These are phyloP conservation scores for Drosophila hydei DNA, from an alignment of 1,140 invertebrate genomes.

Conservation along the genomic window DNA sequence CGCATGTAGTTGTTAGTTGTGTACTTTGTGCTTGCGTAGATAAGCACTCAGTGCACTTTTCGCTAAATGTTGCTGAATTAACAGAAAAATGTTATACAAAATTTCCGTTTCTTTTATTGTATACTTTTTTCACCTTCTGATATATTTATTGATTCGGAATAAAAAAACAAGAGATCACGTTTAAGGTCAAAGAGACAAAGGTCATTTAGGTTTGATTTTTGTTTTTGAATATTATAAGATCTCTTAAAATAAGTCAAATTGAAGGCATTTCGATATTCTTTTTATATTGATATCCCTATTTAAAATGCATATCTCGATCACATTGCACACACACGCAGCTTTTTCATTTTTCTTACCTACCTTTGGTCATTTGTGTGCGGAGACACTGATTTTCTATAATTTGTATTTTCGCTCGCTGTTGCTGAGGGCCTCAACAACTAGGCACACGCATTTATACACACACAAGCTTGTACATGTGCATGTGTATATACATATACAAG, in stretches of 20 bases:
- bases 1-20: conserved; percentile 26
- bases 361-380: conserved; percentile 37
- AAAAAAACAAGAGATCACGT: conserved; percentile 35
- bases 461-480: not conserved
- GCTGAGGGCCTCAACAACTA: conserved; percentile 51
- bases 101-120: not conserved
- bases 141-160: conserved; percentile 1
- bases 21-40: conserved; percentile 30
- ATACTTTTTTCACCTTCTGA: conserved; percentile 12
- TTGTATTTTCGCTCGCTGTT: conserved; percentile 52
- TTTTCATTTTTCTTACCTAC: conserved; percentile 28
- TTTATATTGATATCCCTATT: conserved; percentile 33
- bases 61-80: conserved; percentile 2
- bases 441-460: conserved; percentile 18
- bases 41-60: conserved; percentile 19
- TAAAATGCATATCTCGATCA: conserved; percentile 27
- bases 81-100: not conserved
- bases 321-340: conserved; percentile 10
- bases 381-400: conserved; percentile 48
- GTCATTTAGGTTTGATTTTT: not conserved
- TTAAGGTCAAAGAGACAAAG: conserved; percentile 41
- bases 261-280: conserved; percentile 11
- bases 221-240: conserved; percentile 13
- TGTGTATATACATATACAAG: conserved; percentile 20
- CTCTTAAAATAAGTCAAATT: not conserved